Conservation (phyloP, 2,797 vertebrate genomes). For the Nannoperca australis region DNA sequence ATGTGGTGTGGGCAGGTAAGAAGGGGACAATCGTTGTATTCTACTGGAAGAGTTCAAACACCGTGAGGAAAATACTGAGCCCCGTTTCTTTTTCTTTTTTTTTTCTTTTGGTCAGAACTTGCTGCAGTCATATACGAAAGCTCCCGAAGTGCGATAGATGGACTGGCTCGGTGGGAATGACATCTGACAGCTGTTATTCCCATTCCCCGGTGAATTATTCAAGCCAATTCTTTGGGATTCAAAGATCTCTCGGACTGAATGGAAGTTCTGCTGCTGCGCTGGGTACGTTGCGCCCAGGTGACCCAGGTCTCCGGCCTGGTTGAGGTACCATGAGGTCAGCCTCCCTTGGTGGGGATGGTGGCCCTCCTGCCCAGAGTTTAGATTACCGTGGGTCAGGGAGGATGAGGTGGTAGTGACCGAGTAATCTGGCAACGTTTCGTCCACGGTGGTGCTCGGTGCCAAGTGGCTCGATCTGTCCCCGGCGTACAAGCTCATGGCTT, state of each 20-base stretch:
- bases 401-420: conserved; percentile 88
- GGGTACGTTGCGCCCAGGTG: conserved; percentile 92
- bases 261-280: conserved; percentile 94
- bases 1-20: conserved; percentile 60
- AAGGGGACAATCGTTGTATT: conserved; percentile 48
- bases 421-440: conserved; percentile 93
- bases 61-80: conserved; percentile 51
- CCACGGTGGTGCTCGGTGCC: conserved; percentile 87
- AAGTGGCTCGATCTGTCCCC: conserved; percentile 89
- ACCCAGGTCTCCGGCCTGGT: conserved; percentile 93
- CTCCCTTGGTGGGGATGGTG: conserved; percentile 92
- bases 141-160: conserved; percentile 95
- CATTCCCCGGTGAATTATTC: conserved; percentile 93
- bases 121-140: conserved; percentile 98
- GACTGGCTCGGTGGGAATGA: conserved; percentile 94
- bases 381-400: conserved; percentile 86
- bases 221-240: conserved; percentile 94
- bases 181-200: conserved; percentile 98
- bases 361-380: conserved; percentile 89
- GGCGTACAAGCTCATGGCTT: conserved; percentile 97
- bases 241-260: conserved; percentile 94
- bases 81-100: neutral
- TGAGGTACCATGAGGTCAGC: conserved; percentile 96
- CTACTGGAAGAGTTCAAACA: conserved; percentile 75
- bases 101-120: conserved; percentile 91